These are phyloP conservation scores for Aphaenogaster rudis DNA, from an alignment of 1,140 invertebrate genomes.

Conservation along the genomic window DNA sequence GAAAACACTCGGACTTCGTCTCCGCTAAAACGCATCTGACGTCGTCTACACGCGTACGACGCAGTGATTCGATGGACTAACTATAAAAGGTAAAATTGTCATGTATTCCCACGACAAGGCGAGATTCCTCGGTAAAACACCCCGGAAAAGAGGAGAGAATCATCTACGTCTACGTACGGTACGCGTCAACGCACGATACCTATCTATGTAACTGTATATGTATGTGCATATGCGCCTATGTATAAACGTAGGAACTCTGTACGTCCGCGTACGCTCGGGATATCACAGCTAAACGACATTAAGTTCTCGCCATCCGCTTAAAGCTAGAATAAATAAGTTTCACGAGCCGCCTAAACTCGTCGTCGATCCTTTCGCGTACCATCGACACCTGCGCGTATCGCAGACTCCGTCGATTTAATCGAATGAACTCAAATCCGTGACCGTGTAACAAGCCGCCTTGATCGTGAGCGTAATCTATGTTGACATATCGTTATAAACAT, in stretches of 20 bases:
- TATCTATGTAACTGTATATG: conserved; percentile 54
- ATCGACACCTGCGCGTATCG: conserved; percentile 15
- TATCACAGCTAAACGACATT: conserved; percentile 85
- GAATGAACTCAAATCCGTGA: not conserved
- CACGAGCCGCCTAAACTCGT: conserved; percentile 50
- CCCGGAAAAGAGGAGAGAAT: conserved; percentile 47
- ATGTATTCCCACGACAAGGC: conserved; percentile 63
- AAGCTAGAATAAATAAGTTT: conserved; percentile 81
- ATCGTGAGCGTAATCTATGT: conserved; percentile 24
- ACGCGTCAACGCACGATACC: conserved; percentile 50
- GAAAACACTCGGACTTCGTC: not conserved
- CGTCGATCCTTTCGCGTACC: conserved; percentile 35
- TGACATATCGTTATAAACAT: conserved; percentile 3
- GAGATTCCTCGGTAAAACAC: conserved; percentile 67
- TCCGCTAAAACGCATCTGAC: conserved; percentile 22
- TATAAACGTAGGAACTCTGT: conserved; percentile 84
- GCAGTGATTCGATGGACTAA: conserved; percentile 36
- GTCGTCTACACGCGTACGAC: conserved; percentile 8
- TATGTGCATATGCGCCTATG: conserved; percentile 34
- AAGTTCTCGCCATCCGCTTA: conserved; percentile 78
- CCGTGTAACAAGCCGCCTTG: conserved; percentile 10
- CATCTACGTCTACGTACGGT: conserved; percentile 63
- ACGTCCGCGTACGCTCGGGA: conserved; percentile 83
- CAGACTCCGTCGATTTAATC: conserved; percentile 26
- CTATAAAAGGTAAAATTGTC: conserved; percentile 62